A percentile compares a stretch with the other conserved stretches of the same genome.
Conservation (phyloP, 2,888 invertebrate genomes). For the Cantharis nigra region DNA sequence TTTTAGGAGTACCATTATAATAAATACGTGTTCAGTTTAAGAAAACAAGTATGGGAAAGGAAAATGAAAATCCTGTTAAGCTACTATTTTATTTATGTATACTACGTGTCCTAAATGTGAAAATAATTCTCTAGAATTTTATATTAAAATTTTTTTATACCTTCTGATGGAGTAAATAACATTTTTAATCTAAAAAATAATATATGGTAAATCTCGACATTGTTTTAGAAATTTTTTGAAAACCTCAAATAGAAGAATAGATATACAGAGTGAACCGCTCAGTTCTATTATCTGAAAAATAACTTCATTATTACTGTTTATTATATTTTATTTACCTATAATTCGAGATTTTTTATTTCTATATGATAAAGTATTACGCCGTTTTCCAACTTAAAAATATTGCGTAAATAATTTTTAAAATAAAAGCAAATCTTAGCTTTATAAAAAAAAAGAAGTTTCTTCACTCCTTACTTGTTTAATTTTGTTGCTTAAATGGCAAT, state of each 20-base stretch:
- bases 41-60: conserved; percentile 13
- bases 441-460: too few relatives aligned
- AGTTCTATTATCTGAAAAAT: too few relatives aligned
- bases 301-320: too few relatives aligned
- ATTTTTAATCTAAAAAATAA: neutral
- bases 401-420: too few relatives aligned
- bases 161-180: neutral
- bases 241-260: neutral
- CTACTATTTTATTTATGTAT: conserved; percentile 23
- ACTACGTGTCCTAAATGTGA: conserved; percentile 24
- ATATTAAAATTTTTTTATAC: conserved; percentile 1
- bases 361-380: too few relatives aligned
- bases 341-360: too few relatives aligned
- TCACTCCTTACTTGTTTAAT: too few relatives aligned
- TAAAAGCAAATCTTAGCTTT: too few relatives aligned
- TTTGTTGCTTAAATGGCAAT: too few relatives aligned
- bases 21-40: conserved; percentile 19
- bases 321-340: too few relatives aligned
- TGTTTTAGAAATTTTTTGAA: neutral
- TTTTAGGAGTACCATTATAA: neutral
- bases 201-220: neutral
- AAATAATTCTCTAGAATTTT: conserved; percentile 19
- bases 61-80: conserved; percentile 14
- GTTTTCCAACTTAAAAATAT: too few relatives aligned
- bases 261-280: too few relatives aligned